Base-by-base conservation (phyloP, 2,797 vertebrate genomes). In the Lutjanus argentimaculatus region DNA sequence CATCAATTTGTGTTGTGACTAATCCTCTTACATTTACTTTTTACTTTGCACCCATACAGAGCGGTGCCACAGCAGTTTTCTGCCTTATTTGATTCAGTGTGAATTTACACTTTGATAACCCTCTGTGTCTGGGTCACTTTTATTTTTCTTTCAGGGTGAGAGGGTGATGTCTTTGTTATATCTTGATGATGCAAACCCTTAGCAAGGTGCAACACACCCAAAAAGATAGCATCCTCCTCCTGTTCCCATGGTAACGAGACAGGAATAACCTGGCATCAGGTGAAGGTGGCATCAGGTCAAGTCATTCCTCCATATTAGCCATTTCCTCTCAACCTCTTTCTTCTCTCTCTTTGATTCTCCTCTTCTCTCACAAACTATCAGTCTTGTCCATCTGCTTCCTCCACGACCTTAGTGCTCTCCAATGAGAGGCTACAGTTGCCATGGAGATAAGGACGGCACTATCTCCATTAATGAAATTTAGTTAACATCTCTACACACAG, bases 221-320 rank as follows among this genome's bases (percentile, higher is more conserved):
- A 21, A 75, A 67, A 40, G 30, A 81, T 22, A 62, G 57, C 69
- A 72, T 85, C 80, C n/a, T 68, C 75, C 56, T 59, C 66, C 63
- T 7, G 87, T 91, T 91, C 65, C 90, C 88, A 89, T 92, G 87
- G 91, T 82, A 91, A 95, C 91, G 56, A 75, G 79, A 88, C 53
- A n/a, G 56, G 69, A 78, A 88, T 87, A 87, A 84, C 82, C 30
- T 85, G 77, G 75, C 62, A 83, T 82, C 69, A 86, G 84, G 84
- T 80, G 78, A 91, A 78, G 58, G 30, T 58, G 71, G 78, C 48
- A 81, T 82, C 69, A 82, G 65, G 83, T 80, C 75, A 80, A 84
- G 78, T 76, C 79, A 76, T 82, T 79, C 72, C 45, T 65, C 22
- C 15, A 56, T n/a, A 45, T 75, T 61, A 43, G 9, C 22, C 36